Conservation (phyloP, 2,888 invertebrate species). For the Bellardia bayeri region DNA sequence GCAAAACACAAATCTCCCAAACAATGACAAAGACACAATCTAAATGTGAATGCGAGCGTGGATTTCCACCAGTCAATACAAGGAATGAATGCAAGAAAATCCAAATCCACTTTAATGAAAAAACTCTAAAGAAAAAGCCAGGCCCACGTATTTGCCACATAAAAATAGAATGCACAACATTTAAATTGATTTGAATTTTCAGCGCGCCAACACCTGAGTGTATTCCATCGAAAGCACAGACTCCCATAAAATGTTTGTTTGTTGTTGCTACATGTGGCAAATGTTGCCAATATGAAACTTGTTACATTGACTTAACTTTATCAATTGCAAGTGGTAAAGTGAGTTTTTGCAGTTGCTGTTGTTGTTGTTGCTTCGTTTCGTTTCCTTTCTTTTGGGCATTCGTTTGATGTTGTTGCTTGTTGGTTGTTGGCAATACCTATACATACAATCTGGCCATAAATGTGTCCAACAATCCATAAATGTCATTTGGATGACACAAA, state of each 20-base stretch:
- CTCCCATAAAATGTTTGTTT: conserved; percentile 44
- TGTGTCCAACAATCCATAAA: conserved; percentile 77
- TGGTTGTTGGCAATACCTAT: conserved; percentile 34
- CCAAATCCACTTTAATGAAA: conserved; percentile 34
- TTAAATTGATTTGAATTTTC: conserved; percentile 62
- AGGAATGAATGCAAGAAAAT: conserved; percentile 25
- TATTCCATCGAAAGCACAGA: conserved; percentile 47
- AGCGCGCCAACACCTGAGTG: conserved; percentile 70
- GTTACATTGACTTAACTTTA: conserved; percentile 59
- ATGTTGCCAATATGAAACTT: conserved; percentile 59
- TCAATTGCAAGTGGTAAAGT: conserved; percentile 66
- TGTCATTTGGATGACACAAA: conserved; percentile 78
- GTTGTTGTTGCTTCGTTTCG: background rate
- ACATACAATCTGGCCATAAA: conserved; percentile 61
- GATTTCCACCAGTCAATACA: conserved; percentile 5
- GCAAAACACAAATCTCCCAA: conserved; percentile 18
- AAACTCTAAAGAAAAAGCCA: conserved; percentile 17
- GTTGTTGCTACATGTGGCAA: conserved; percentile 46
- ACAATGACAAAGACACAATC: conserved; percentile 56
- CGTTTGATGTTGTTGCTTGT: background rate
- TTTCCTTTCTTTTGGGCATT: conserved; percentile 50
- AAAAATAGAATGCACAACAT: conserved; percentile 47
- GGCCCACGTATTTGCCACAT: conserved; percentile 55
- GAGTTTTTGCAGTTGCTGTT: conserved; percentile 31
- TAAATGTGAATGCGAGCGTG: conserved; percentile 36